A percentile compares a stretch with the other conserved stretches of the same genome.
Conservation (phyloP, 2,888 invertebrate species). For the Empis livida region DNA sequence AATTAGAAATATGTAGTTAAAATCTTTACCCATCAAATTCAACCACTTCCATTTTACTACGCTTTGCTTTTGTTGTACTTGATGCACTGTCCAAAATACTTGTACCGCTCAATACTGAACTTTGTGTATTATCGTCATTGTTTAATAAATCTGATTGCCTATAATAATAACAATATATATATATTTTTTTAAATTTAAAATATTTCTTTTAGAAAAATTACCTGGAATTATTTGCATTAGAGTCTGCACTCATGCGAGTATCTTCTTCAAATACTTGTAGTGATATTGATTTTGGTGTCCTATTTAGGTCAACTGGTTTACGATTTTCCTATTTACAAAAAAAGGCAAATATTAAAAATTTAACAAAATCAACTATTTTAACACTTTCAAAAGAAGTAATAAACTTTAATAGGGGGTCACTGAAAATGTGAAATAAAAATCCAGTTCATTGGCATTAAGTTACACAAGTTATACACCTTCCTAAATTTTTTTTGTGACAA, state of each 20-base stretch:
- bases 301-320: conserved; percentile 18
- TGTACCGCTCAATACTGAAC: conserved; percentile 60
- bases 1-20: neutral
- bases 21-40: conserved; percentile 35
- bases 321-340: conserved; percentile 9
- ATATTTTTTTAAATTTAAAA: neutral
- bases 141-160: conserved; percentile 33
- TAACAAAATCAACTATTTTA: no score
- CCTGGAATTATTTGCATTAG: conserved; percentile 15
- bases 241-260: conserved; percentile 63
- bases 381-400: no score
- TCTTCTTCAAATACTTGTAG: conserved; percentile 58
- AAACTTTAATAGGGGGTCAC: no score
- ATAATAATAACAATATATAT: neutral
- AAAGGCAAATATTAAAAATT: no score
- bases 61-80: conserved; percentile 24
- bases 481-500: no score
- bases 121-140: conserved; percentile 66
- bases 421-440: no score
- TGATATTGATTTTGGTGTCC: conserved; percentile 9
- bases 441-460: no score
- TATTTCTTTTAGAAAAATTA: conserved; percentile 12
- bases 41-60: conserved; percentile 39
- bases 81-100: conserved; percentile 25
- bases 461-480: no score